Conservation (phyloP, 35 echinoderm and acorn worm species). For the Heliocidaris tuberculata region DNA sequence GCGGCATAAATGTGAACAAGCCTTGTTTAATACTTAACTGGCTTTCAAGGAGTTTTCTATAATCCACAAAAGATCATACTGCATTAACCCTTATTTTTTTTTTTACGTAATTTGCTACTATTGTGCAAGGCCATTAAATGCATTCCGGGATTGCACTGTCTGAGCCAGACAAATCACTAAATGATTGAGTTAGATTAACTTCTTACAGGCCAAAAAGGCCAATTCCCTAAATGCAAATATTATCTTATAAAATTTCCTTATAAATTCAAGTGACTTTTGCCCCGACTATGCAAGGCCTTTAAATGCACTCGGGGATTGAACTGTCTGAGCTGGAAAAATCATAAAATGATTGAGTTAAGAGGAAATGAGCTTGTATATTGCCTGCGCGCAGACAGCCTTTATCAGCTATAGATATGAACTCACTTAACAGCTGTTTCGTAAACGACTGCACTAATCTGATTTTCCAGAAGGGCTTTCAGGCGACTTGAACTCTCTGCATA, state of each 20-base stretch:
- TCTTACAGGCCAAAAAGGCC: too few relatives aligned
- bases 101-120: too few relatives aligned
- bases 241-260: too few relatives aligned
- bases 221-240: too few relatives aligned
- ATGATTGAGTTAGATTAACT: background rate
- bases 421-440: background rate
- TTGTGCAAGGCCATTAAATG: background rate
- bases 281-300: background rate
- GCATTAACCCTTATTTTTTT: too few relatives aligned
- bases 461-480: background rate
- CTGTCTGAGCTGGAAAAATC: background rate
- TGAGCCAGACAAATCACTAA: background rate
- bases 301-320: background rate
- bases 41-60: too few relatives aligned
- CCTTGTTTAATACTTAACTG: too few relatives aligned
- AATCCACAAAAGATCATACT: too few relatives aligned
- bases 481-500: background rate
- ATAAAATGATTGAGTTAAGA: background rate
- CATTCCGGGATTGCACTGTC: background rate
- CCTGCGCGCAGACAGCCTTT: background rate
- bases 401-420: background rate
- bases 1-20: too few relatives aligned
- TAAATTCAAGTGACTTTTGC: too few relatives aligned
- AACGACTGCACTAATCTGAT: background rate
- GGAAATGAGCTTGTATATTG: background rate